phyloP scores from a whole-genome alignment of 2,797 vertebrate species.

The Rhinella marina region DNA sequence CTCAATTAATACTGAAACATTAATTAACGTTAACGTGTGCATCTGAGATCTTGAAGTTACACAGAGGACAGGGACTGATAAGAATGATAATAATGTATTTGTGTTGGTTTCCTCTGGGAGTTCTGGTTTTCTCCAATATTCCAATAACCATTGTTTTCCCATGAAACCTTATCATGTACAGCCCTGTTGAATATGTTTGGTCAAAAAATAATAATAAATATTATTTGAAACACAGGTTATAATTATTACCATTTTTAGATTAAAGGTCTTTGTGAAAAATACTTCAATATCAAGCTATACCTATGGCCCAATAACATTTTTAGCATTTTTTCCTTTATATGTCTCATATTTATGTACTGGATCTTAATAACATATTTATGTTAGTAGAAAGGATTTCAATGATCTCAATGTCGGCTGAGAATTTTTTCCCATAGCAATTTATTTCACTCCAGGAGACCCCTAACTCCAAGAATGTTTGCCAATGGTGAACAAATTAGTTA shows the following conservation, averaged over 20 bases:
- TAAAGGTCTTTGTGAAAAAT: not conserved
- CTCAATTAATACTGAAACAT: too few species aligned
- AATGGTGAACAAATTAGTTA: slow-evolving; percentile 54
- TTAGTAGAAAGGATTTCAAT: not conserved
- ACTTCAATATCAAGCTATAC: not conserved
- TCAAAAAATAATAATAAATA: not conserved
- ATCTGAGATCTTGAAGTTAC: too few species aligned
- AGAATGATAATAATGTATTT: too few species aligned
- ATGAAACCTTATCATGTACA: too few species aligned
- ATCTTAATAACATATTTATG: not conserved
- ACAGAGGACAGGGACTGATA: too few species aligned
- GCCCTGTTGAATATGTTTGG: too few species aligned
- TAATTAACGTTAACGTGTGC: too few species aligned
- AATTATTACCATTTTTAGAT: too few species aligned
- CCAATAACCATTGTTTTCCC: too few species aligned
- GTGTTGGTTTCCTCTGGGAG: not conserved
- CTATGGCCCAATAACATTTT: not conserved
- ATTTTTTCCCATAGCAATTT: slow-evolving; percentile 36
- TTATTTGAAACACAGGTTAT: not conserved
- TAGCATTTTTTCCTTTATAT: not conserved
- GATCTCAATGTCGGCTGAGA: not conserved
- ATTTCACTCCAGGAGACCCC: slow-evolving; percentile 52
- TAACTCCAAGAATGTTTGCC: slow-evolving; percentile 51
- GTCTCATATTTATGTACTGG: not conserved
- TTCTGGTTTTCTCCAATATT: too few species aligned